A percentile compares a stretch with the other conserved stretches of the same genome.
phyloP scores from a whole-genome alignment of 2,797 vertebrate species.

The Hippoglossus hippoglossus region DNA sequence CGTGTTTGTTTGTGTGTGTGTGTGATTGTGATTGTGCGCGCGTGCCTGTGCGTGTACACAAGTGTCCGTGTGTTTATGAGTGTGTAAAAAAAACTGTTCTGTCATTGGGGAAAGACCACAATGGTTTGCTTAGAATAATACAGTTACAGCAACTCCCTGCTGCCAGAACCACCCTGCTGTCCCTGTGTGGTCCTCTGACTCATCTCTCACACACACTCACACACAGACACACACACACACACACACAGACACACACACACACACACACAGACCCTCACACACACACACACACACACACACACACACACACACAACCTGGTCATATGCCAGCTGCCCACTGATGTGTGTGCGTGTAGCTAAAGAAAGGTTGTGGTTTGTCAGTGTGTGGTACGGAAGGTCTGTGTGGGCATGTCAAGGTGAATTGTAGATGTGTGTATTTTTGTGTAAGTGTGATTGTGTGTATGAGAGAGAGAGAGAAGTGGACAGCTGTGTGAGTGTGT shows the following conservation, averaged over 20 bases:
- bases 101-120: slow-evolving; percentile 75
- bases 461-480: slow-evolving; percentile 13
- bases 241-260: slow-evolving; percentile 6
- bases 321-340: slow-evolving; percentile 29
- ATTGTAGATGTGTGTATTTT: slow-evolving; percentile 12
- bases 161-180: slow-evolving; percentile 58
- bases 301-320: slow-evolving; percentile 19
- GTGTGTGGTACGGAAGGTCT: slow-evolving; percentile 47
- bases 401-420: slow-evolving; percentile 49
- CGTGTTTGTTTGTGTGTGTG: slow-evolving; percentile 17
- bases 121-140: slow-evolving; percentile 69
- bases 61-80: slow-evolving; percentile 13
- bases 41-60: slow-evolving; percentile 10
- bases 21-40: slow-evolving; percentile 6
- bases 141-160: slow-evolving; percentile 61
- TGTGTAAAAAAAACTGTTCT: slow-evolving; percentile 49
- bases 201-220: slow-evolving; percentile 34
- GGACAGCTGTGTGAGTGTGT: slow-evolving; percentile 55
- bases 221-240: slow-evolving; percentile 7
- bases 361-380: slow-evolving; percentile 50
- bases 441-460: neutral
- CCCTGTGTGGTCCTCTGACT: slow-evolving; percentile 77
- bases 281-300: neutral
- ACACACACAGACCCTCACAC: neutral
- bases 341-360: slow-evolving; percentile 35